Percentiles rank a stretch among this genome's conserved stretches.
Conservation (phyloP, 2,888 invertebrate genomes). For the Leptinotarsa tumamoca region DNA sequence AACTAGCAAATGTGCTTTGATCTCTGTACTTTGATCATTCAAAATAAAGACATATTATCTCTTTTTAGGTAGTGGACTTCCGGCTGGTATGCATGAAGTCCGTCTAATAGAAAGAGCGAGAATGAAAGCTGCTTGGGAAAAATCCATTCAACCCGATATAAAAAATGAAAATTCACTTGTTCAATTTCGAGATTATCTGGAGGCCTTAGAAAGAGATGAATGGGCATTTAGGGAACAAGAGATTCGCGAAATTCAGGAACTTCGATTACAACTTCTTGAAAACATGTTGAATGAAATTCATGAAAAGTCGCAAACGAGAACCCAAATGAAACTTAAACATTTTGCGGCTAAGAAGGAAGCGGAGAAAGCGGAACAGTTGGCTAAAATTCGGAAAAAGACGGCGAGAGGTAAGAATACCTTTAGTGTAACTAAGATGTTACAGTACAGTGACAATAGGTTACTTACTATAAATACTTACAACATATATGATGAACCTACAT, state of each 20-base stretch:
- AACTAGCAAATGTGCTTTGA: too few relatives aligned
- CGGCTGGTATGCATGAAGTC: conserved; percentile 73
- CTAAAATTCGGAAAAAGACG: conserved; percentile 69
- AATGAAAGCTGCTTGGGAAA: conserved; percentile 75
- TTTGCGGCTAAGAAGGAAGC: conserved; percentile 69
- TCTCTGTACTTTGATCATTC: too few relatives aligned
- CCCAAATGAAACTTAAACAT: conserved; percentile 68
- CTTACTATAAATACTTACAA: too few relatives aligned
- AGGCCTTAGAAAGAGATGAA: conserved; percentile 84
- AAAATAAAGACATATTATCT: neutral
- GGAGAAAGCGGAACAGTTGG: conserved; percentile 71
- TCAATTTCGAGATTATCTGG: conserved; percentile 74
- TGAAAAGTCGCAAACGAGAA: conserved; percentile 64
- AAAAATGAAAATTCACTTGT: conserved; percentile 71
- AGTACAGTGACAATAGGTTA: too few relatives aligned
- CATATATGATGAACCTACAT: too few relatives aligned
- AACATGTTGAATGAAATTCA: conserved; percentile 72
- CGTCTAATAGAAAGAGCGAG: conserved; percentile 78
- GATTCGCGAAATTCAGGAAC: conserved; percentile 78
- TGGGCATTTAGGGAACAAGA: conserved; percentile 82
- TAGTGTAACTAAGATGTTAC: neutral
- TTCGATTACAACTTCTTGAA: conserved; percentile 78
- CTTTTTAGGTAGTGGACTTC: conserved; percentile 69
- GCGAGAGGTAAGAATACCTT: conserved; percentile 66
- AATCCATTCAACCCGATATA: conserved; percentile 69